A percentile compares a stretch with the other conserved stretches of the same genome.
phyloP scores from a whole-genome alignment of 2,113 vertebrate species.

The Hemicordylus capensis region DNA sequence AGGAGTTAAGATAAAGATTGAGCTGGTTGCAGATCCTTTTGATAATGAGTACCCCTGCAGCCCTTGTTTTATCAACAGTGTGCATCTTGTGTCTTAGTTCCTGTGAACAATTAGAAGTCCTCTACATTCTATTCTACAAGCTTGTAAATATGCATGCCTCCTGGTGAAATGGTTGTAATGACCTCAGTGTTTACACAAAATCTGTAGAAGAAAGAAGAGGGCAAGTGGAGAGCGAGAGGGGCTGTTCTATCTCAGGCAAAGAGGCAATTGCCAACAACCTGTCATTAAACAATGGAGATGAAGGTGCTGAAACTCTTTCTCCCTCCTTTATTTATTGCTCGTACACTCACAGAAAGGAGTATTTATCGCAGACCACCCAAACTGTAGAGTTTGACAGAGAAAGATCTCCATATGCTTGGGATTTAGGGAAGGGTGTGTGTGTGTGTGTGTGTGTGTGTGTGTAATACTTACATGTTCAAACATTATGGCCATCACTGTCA shows the following conservation, averaged over 20 bases:
- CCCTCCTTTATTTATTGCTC: not conserved
- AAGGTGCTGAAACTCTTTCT: not conserved
- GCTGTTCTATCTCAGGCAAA: conserved; percentile 56
- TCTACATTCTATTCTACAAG: conserved; percentile 37
- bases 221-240: conserved; percentile 37
- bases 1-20: not conserved
- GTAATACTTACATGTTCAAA: no score
- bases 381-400: not conserved
- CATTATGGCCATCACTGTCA: not conserved
- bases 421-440: not conserved
- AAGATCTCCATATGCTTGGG: conserved; percentile 19
- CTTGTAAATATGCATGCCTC: conserved; percentile 31
- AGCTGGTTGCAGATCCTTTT: not conserved
- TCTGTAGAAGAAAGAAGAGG: conserved; percentile 41
- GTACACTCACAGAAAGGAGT: conserved; percentile 8
- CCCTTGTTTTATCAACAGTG: not conserved
- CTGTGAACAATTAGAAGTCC: conserved; percentile 34
- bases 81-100: not conserved
- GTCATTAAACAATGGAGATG: conserved; percentile 26
- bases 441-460: no score
- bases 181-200: conserved; percentile 42
- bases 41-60: not conserved
- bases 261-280: conserved; percentile 54
- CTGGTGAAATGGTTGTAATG: conserved; percentile 45
- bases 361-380: conserved; percentile 34